Percentiles rank a stretch among this genome's conserved stretches.
These are phyloP conservation scores for Gerris lacustris DNA, from an alignment of 2,888 invertebrate genomes.

Conservation along the genomic window DNA sequence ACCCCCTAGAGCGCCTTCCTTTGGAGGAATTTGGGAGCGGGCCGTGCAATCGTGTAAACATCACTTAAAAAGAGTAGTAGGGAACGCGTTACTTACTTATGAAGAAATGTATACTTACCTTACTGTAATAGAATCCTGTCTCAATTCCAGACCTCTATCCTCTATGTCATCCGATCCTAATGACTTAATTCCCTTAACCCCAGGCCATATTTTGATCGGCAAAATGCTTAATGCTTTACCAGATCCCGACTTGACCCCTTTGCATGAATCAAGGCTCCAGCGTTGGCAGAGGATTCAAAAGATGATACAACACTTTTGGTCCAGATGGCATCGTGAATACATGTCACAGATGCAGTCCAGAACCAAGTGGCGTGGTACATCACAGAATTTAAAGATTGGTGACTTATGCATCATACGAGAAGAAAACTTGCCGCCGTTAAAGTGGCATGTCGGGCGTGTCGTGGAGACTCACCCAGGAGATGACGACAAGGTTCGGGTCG, in stretches of 20 bases:
- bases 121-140: slow-evolving; percentile 14
- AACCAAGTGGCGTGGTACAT: slow-evolving; percentile 11
- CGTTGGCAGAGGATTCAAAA: slow-evolving; percentile 14
- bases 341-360: slow-evolving; percentile 9
- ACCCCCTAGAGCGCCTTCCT: slow-evolving; percentile 17
- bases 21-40: slow-evolving; percentile 19
- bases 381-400: slow-evolving; percentile 3
- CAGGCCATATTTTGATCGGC: slow-evolving; percentile 12
- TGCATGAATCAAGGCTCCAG: slow-evolving; percentile 6
- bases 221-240: background rate
- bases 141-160: slow-evolving; percentile 16
- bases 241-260: slow-evolving; percentile 6
- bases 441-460: slow-evolving; percentile 13
- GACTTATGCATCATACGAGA: slow-evolving; percentile 11
- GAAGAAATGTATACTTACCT: slow-evolving; percentile 18
- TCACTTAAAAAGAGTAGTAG: slow-evolving; percentile 13
- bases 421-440: slow-evolving; percentile 11
- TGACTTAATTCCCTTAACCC: slow-evolving; percentile 10
- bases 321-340: slow-evolving; percentile 10
- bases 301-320: slow-evolving; percentile 16
- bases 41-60: slow-evolving; percentile 12
- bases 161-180: slow-evolving; percentile 17
- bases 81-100: slow-evolving; percentile 11
- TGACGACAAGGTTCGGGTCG: background rate
- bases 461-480: background rate